phyloP scores from a whole-genome alignment of 2,888 invertebrate genomes.

The Oasisia sp. region DNA sequence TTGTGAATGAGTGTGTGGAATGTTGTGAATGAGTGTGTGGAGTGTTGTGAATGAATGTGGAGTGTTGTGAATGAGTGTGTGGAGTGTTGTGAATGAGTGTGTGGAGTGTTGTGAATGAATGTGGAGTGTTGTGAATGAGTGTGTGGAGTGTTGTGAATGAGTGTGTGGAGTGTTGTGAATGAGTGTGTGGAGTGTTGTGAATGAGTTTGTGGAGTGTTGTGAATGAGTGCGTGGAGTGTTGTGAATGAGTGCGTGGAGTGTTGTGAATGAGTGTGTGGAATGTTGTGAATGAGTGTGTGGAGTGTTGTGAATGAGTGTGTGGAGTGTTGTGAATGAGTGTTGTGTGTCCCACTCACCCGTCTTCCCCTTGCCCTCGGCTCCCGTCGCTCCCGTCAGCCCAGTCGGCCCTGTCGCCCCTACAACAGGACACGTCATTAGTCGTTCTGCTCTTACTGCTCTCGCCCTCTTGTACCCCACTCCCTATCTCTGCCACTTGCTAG shows the following conservation, averaged over 20 bases:
- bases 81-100: too few relatives aligned
- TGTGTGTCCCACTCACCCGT: too few relatives aligned
- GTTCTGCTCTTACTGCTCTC: too few relatives aligned
- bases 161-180: not conserved
- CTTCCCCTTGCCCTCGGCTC: not conserved
- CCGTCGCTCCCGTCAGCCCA: slow-evolving; percentile 4
- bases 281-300: not conserved
- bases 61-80: too few relatives aligned
- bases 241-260: not conserved
- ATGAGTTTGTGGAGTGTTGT: too few relatives aligned
- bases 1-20: too few relatives aligned
- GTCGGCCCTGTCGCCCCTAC: not conserved
- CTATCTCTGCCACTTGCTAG: too few relatives aligned
- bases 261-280: too few relatives aligned
- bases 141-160: too few relatives aligned
- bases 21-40: not conserved
- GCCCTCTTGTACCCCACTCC: too few relatives aligned
- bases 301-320: not conserved
- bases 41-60: not conserved
- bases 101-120: not conserved
- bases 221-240: not conserved
- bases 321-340: too few relatives aligned
- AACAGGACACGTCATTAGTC: not conserved
- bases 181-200: not conserved
- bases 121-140: too few relatives aligned